Base-by-base conservation (phyloP, 2,797 vertebrate species). In the Sebastes flavidus region DNA sequence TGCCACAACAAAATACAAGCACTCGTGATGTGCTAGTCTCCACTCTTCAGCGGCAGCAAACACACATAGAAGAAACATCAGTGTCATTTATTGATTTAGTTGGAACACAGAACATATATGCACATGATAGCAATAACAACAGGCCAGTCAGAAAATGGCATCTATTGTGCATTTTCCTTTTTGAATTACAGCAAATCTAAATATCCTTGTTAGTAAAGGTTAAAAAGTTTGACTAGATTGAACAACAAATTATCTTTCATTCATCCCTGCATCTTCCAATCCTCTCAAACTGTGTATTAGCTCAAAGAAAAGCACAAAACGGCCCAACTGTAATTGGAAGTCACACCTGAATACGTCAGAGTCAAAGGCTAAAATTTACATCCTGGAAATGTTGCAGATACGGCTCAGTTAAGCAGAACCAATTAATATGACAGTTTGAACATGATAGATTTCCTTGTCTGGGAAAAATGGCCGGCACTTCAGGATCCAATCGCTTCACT, bases 371-470 rank as follows among this genome's bases (percentile, higher is more conserved):
- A 81, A 92, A 86, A 94, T 95, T 91, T 92, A 92, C 90, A 93
- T 91, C 84, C 85, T 75, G 82, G 87, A 91, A 90, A 92, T 93
- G 86, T 91, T 92, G 86, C 91, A 84, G 91, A 93, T 94, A 60
- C 90, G 61, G 88, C 90, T 95, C 94, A 93, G 90, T 93, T 91
- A 92, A 95, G 94, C 95, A 94, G 92, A 95, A 95, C 95, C 87
- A 94, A 96, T 96, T 96, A 95, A 95, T 92, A 87, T 92, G 93
- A 94, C 94, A 93, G 90, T 93, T 92, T 94, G 89, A 92, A 94
- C 91, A 91, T 94, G 94, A 95, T 92, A 91, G 90, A 93, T 95
- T 92, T 90, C 86, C 88, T 88, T 78, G 85, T 85, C 70, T 58
- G 67, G 80, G 78, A 87, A 88, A 90, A 90, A 85, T 65, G 86